Conservation (phyloP, 2,888 invertebrate genomes). For the Caenorhabditis wallacei region DNA sequence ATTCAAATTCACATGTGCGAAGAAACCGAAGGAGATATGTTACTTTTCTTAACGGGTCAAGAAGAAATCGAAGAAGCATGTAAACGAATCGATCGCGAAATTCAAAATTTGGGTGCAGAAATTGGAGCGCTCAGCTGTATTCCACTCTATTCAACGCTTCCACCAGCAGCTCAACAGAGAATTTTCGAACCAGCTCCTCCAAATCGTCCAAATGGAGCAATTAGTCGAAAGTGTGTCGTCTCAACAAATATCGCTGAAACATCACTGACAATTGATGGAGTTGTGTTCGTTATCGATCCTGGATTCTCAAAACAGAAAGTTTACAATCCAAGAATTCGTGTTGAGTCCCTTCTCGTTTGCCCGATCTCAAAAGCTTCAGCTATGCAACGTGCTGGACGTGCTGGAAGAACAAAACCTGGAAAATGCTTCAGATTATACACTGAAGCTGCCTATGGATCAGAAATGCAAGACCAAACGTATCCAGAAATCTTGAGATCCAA, state of each 20-base stretch:
- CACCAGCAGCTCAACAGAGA: constrained; percentile 91
- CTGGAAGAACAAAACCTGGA: constrained; percentile 95
- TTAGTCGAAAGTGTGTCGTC: constrained; percentile 90
- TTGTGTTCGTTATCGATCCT: constrained; percentile 99
- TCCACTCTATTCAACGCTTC: constrained; percentile 97
- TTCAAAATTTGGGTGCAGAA: constrained; percentile 92
- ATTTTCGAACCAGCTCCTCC: constrained; percentile 98
- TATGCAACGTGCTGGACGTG: constrained; percentile 97
- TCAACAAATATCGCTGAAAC: constrained; percentile 99
- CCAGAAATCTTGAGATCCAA: constrained; percentile 94
- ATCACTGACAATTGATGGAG: constrained; percentile 98
- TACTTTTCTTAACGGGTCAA: constrained; percentile 92
- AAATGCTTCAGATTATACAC: constrained; percentile 95
- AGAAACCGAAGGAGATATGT: constrained; percentile 89
- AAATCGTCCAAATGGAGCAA: constrained; percentile 91
- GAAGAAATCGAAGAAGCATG: constrained; percentile 99
- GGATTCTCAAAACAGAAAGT: constrained; percentile 99
- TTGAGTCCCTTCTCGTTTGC: constrained; percentile 97
- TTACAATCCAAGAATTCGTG: constrained; percentile 92
- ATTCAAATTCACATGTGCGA: constrained; percentile 94
- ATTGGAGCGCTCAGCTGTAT: constrained; percentile 98
- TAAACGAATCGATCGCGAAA: constrained; percentile 95
- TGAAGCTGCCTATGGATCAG: constrained; percentile 93
- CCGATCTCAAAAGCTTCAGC: constrained; percentile 99
- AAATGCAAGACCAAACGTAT: constrained; percentile 99